Evolutionary conservation across 2,888 invertebrate species (phyloP).

Genomic region (Torymus auratus): DNA sequence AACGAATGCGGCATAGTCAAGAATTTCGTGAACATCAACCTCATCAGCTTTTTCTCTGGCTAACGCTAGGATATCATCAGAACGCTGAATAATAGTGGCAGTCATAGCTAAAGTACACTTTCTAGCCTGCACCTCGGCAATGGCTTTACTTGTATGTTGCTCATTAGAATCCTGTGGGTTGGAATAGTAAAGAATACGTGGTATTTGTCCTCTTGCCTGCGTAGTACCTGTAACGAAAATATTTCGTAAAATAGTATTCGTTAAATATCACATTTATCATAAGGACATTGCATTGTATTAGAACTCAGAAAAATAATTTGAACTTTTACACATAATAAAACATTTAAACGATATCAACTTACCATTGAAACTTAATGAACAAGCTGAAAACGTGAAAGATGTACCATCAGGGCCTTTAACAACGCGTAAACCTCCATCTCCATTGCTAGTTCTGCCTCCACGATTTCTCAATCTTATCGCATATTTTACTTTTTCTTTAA

Average conservation of each 20-base stretch:
- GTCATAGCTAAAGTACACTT: conserved; percentile 87
- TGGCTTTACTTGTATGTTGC: conserved; percentile 79
- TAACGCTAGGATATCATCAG: conserved; percentile 86
- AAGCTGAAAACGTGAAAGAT: conserved; percentile 92
- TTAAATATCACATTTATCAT: too few species aligned
- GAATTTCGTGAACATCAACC: conserved; percentile 78
- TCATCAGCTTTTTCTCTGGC: conserved; percentile 86
- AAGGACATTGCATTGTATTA: too few species aligned
- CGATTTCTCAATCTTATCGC: conserved; percentile 92
- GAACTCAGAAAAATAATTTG: too few species aligned
- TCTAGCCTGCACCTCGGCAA: conserved; percentile 82
- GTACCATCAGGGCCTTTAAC: conserved; percentile 96
- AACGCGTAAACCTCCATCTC: conserved; percentile 92
- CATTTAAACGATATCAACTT: conserved; percentile 16
- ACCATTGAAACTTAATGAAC: conserved; percentile 96
- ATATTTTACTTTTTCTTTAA: conserved; percentile 94
- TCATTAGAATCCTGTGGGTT: conserved; percentile 81
- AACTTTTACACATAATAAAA: too few species aligned
- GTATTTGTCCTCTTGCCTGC: conserved; percentile 95
- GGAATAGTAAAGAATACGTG: conserved; percentile 93
- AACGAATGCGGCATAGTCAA: conserved; percentile 82
- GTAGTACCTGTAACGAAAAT: conserved; percentile 81
- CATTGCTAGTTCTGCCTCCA: conserved; percentile 95
- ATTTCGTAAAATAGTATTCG: too few species aligned
- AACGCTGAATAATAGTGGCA: conserved; percentile 86